Evolutionary conservation across 2,888 invertebrate species (phyloP), one percentile per base, ranked within the genome.

Genomic region (Drosophila peninsularis): DNA sequence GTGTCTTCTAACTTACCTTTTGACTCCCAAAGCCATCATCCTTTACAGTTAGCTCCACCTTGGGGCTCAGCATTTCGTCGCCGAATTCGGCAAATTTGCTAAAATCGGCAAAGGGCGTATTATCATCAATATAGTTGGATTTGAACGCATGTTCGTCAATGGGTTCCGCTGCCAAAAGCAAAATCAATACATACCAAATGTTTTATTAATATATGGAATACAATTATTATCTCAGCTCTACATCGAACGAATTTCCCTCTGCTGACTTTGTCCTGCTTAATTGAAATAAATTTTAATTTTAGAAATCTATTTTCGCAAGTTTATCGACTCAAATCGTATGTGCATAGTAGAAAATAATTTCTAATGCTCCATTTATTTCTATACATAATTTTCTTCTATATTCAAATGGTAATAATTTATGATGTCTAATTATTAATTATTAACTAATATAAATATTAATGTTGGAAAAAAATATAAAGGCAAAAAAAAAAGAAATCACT

Each of bases 41-140:
- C 39, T 86, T 86, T 21, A 82, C 68, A 19, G 71, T 69, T 21
- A 88, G 50, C 62, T 89, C 88, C 4, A 89, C 66, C 52, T 85
- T 88, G 21, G 90, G 73, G 60, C 78, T 74, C 30, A 86, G 37
- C 89, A 86, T 83, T 47, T 73, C 83, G 61, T 75, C 78, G 44
- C 57, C 67, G 64, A 62, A 82, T 50, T 76, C 85, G 5, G 80
- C 62, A 53, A 63, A 87, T 53, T 88, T 88, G 36, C 80, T 82
- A 30, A 88, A 88, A 63, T 88, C 88, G 19, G 86, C 83, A 53
- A 88, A 89, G n/a, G 86, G 88, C 41, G 83, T 81, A 53, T 79
- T 89, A 64, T 88, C 89, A 56, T 90, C 83, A 10, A 85, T 78
- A 62, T 75, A 85, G 65, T 69, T 88, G 32, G 88, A 77, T 64